These are phyloP conservation scores for Mohoua ochrocephala DNA, from an alignment of 2,113 vertebrate genomes.

Conservation along the genomic window DNA sequence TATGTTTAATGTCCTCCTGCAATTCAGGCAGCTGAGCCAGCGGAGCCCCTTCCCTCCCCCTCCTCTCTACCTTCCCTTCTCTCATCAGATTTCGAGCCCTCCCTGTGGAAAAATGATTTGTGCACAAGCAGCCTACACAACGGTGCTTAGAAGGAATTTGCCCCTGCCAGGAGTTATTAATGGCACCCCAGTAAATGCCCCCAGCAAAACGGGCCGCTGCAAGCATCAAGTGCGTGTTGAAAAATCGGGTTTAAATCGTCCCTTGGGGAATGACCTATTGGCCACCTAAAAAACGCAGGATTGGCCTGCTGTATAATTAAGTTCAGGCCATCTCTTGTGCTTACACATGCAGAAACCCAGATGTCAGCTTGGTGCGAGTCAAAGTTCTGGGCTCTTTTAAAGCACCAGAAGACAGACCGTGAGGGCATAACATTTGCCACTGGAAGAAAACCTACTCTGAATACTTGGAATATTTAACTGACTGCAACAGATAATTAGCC, in stretches of 20 bases:
- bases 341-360: conserved; percentile 33
- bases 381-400: conserved; percentile 3
- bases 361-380: conserved; percentile 19
- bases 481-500: conserved; percentile 60
- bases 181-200: conserved; percentile 23
- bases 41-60: not conserved
- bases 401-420: not conserved
- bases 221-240: conserved; percentile 26
- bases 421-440: conserved; percentile 17
- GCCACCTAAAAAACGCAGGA: conserved; percentile 46
- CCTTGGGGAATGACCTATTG: conserved; percentile 41
- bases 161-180: conserved; percentile 45
- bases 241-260: conserved; percentile 13
- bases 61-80: not conserved
- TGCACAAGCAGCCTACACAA: not conserved
- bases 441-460: conserved; percentile 28
- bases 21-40: conserved; percentile 22
- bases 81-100: conserved; percentile 10
- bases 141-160: conserved; percentile 18
- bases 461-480: conserved; percentile 53
- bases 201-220: not conserved
- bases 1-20: conserved; percentile 40
- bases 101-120: conserved; percentile 34
- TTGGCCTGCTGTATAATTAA: conserved; percentile 34
- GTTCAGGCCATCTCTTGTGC: conserved; percentile 48